A percentile compares a stretch with the other conserved stretches of the same genome.
Evolutionary conservation across 2,797 vertebrate genomes (phyloP).

Genomic region (Hemitrygon akajei): DNA sequence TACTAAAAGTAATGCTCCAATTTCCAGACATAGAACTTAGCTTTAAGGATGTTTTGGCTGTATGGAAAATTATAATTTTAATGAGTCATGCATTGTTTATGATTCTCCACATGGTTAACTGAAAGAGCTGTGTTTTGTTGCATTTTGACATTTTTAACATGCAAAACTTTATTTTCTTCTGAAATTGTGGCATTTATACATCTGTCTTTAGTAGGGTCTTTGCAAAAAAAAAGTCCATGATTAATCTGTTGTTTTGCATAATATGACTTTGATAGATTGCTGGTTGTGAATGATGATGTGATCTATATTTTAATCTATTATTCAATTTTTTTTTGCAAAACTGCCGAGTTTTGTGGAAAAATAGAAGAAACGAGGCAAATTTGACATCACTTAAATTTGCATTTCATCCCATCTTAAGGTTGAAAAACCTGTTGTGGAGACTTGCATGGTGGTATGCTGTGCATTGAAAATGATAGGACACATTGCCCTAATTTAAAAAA

Average conservation of each 20-base stretch:
- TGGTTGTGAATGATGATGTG: neutral
- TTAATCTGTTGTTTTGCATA: neutral
- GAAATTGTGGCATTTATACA: neutral
- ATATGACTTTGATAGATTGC: neutral
- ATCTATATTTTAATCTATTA: neutral
- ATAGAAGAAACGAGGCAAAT: neutral
- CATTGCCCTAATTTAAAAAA: too few species aligned
- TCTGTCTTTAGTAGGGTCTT: neutral
- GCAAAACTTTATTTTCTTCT: neutral
- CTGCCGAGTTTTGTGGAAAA: neutral
- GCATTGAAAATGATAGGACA: neutral
- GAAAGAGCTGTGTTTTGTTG: too few species aligned
- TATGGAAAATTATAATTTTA: neutral
- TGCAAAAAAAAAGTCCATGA: neutral
- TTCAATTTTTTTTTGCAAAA: neutral
- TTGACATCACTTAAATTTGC: neutral
- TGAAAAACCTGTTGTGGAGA: neutral
- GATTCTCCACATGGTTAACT: neutral
- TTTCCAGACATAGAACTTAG: neutral
- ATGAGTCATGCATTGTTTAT: too few species aligned
- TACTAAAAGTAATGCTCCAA: neutral
- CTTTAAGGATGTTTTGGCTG: neutral
- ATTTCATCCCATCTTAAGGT: neutral
- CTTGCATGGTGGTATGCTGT: neutral
- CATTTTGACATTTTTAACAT: neutral